Evolutionary conservation across 2,113 vertebrate genomes (phyloP).

Genomic region (Sinosuthora webbiana): DNA sequence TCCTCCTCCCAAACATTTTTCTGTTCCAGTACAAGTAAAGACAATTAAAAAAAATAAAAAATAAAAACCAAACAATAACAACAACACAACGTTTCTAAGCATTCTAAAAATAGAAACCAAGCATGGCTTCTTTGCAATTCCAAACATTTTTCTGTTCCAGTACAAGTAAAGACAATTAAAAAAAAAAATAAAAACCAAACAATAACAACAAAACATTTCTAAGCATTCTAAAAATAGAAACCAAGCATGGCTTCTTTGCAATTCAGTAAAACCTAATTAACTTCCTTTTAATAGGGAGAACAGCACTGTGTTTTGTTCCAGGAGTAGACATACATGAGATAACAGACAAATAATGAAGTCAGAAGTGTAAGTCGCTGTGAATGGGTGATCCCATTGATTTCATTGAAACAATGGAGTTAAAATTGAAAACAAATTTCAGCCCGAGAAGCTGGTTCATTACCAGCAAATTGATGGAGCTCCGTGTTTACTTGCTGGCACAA

Average conservation of each 20-base stretch:
- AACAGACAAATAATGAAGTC: neutral
- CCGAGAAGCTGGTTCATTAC: conserved; percentile 31
- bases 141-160: neutral
- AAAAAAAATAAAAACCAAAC: neutral
- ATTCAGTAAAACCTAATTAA: conserved; percentile 18
- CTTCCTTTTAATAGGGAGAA: neutral
- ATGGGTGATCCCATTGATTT: conserved; percentile 20
- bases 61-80: neutral
- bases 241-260: neutral
- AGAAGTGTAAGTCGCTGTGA: neutral
- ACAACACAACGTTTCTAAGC: neutral
- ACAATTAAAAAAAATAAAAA: neutral
- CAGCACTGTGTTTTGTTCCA: neutral
- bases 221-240: neutral
- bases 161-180: neutral
- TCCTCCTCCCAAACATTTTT: neutral
- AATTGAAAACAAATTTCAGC: conserved; percentile 20
- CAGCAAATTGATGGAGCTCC: conserved; percentile 40
- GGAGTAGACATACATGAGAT: neutral
- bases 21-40: neutral
- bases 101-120: neutral
- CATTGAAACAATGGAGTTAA: neutral
- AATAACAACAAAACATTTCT: neutral
- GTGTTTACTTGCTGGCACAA: conserved; percentile 23
- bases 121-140: neutral